Evolutionary conservation across 2,113 vertebrate genomes (phyloP).

Genomic region (Capreolus pygargus): DNA sequence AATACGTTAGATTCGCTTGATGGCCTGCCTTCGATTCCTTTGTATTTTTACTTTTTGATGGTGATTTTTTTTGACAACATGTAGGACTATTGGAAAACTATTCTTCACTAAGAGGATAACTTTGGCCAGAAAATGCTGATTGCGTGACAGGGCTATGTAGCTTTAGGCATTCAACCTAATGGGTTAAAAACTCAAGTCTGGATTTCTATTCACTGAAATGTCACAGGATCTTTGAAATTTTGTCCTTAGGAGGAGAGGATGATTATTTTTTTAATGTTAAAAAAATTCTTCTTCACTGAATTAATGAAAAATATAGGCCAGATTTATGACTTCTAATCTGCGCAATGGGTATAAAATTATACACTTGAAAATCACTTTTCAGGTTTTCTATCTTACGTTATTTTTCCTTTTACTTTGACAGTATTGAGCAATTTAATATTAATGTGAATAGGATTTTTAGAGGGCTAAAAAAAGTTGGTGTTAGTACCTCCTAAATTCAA

Average conservation of each 20-base stretch:
- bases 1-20: neutral
- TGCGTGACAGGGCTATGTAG: neutral
- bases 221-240: neutral
- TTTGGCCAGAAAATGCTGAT: constrained; percentile 37
- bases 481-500: neutral
- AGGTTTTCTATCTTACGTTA: neutral
- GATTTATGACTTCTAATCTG: constrained; percentile 33
- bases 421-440: constrained; percentile 20
- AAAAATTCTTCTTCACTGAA: constrained; percentile 21
- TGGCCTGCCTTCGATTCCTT: constrained; percentile 36
- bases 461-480: neutral
- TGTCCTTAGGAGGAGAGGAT: neutral
- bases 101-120: constrained; percentile 1
- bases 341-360: constrained; percentile 37
- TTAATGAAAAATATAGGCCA: constrained; percentile 28
- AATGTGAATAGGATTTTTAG: constrained; percentile 16
- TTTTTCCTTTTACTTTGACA: constrained; percentile 17
- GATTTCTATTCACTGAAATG: neutral
- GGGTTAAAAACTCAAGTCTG: neutral
- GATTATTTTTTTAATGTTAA: neutral
- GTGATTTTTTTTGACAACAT: constrained; percentile 46
- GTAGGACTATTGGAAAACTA: constrained; percentile 57
- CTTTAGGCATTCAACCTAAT: neutral
- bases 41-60: constrained; percentile 53
- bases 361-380: constrained; percentile 40